phyloP scores from a whole-genome alignment of 2,113 vertebrate genomes.

The Tapirus terrestris region DNA sequence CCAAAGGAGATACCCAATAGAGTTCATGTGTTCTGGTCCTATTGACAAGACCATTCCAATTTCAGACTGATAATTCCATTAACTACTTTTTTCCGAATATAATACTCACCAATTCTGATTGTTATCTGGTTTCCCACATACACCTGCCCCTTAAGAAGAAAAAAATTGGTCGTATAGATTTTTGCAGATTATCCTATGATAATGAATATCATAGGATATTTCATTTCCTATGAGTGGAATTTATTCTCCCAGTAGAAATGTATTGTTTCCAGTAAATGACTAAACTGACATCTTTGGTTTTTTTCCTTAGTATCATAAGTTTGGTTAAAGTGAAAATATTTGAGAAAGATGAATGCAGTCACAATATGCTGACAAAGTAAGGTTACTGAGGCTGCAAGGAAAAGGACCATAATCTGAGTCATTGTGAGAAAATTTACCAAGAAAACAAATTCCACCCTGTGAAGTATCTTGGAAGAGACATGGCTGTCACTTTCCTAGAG shows the following conservation, averaged over 20 bases:
- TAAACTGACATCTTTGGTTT: not conserved
- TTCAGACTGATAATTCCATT: not conserved
- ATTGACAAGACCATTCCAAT: not conserved
- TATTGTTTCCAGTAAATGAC: not conserved
- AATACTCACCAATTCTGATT: not conserved
- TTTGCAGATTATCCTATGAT: not conserved
- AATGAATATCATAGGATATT: not conserved
- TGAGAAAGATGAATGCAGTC: not conserved
- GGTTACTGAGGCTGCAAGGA: not conserved
- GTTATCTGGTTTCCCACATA: not conserved
- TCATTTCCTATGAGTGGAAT: not conserved
- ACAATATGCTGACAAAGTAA: not conserved
- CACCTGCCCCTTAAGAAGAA: not conserved
- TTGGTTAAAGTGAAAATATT: not conserved
- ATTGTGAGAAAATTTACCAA: not conserved
- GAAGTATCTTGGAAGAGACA: not conserved
- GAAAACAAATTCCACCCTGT: not conserved
- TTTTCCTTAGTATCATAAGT: not conserved
- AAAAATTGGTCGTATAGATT: not conserved
- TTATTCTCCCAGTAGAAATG: not conserved
- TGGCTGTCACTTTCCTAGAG: not conserved
- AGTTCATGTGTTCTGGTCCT: not conserved
- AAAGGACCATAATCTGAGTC: not conserved
- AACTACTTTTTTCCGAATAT: not conserved
- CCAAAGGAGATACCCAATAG: not conserved